These are phyloP conservation scores for Distichodus sexfasciatus DNA, from an alignment of 2,797 vertebrate genomes.

Conservation along the genomic window DNA sequence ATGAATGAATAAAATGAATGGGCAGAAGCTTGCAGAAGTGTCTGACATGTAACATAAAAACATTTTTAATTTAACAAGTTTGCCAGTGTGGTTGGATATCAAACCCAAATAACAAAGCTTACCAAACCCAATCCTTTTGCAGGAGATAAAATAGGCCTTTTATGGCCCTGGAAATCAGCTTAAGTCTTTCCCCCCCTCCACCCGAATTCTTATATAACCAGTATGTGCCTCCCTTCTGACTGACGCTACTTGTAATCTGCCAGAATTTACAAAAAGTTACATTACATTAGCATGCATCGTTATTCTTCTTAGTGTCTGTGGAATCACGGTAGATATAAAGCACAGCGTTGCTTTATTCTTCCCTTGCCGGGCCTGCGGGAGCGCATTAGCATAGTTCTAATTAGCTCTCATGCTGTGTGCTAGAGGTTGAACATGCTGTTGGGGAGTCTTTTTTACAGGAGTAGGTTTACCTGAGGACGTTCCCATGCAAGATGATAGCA, in stretches of 20 bases:
- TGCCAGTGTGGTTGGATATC: no score
- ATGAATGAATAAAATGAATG: no score
- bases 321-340: conserved; percentile 41
- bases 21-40: no score
- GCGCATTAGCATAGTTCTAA: conserved; percentile 48
- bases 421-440: conserved; percentile 44
- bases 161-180: no score
- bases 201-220: no score
- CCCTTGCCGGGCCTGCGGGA: conserved; percentile 34
- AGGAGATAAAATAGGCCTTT: no score
- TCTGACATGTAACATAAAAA: no score
- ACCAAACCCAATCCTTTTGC: no score
- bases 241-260: neutral
- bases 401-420: conserved; percentile 38
- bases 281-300: conserved; percentile 19
- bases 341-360: conserved; percentile 39
- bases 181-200: no score
- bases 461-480: conserved; percentile 4
- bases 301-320: conserved; percentile 35
- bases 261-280: neutral
- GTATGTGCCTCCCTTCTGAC: neutral
- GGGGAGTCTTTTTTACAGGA: conserved; percentile 29
- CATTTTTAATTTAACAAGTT: no score
- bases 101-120: no score
- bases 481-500: neutral